phyloP scores from a whole-genome alignment of 2,113 vertebrate genomes.

The Tetrax tetrax region DNA sequence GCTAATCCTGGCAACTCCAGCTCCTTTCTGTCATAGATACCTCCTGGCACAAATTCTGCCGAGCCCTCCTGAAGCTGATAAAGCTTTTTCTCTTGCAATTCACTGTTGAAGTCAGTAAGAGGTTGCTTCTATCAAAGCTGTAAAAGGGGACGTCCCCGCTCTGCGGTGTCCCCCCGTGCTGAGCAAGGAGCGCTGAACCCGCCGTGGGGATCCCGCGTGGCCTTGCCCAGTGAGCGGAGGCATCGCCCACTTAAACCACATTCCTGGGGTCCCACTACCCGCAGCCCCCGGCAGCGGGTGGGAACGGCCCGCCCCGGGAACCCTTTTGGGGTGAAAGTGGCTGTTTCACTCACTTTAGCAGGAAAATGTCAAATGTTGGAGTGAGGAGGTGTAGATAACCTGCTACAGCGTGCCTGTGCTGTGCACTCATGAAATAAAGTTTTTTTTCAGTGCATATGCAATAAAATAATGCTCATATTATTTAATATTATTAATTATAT shows the following conservation, averaged over 20 bases:
- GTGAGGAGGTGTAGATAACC: accelerated
- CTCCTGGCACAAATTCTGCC: neutral
- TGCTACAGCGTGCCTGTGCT: accelerated
- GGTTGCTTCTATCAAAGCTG: accelerated
- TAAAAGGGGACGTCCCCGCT: neutral
- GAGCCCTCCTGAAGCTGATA: neutral
- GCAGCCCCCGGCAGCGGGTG: neutral
- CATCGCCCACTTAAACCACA: neutral
- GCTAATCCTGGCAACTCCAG: neutral
- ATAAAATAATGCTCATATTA: neutral
- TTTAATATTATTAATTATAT: neutral
- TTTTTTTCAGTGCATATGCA: accelerated
- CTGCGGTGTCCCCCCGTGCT: neutral
- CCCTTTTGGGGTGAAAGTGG: neutral
- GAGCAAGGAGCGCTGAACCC: no score
- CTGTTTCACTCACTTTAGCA: neutral
- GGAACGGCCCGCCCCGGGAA: accelerated
- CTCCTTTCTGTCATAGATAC: accelerated
- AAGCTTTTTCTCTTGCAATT: neutral
- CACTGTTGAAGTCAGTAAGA: neutral
- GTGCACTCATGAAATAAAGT: neutral
- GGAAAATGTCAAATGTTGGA: neutral
- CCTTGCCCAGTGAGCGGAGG: neutral
- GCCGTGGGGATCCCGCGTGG: accelerated
- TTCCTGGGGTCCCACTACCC: neutral